phyloP scores from a whole-genome alignment of 2,888 invertebrate genomes.

The Entomobrya multifasciata region DNA sequence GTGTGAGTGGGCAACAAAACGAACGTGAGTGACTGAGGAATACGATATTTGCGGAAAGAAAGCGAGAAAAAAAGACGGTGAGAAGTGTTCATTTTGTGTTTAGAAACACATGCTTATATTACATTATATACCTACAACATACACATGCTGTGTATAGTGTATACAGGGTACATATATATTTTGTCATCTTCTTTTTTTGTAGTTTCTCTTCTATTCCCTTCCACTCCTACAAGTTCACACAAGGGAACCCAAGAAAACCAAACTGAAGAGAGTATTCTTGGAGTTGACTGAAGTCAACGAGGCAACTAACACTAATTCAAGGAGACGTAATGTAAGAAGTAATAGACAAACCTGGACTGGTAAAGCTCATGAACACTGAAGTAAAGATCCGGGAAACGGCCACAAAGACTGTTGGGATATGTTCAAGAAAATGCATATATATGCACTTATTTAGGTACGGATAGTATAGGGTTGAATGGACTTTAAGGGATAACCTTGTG shows the following conservation, averaged over 20 bases:
- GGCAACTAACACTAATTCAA: slow-evolving; percentile 73
- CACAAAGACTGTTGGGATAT: neutral
- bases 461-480: slow-evolving; percentile 25
- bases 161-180: neutral
- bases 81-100: slow-evolving; percentile 41
- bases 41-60: slow-evolving; percentile 8
- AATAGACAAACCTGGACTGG: slow-evolving; percentile 53
- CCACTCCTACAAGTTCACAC: slow-evolving; percentile 55
- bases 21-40: neutral
- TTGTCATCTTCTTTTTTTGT: slow-evolving; percentile 41
- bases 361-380: slow-evolving; percentile 56
- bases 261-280: slow-evolving; percentile 43
- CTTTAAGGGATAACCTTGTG: slow-evolving; percentile 41
- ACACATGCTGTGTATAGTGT: neutral
- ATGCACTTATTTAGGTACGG: slow-evolving; percentile 7
- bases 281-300: slow-evolving; percentile 69
- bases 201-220: neutral
- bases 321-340: slow-evolving; percentile 63
- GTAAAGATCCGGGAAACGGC: slow-evolving; percentile 38
- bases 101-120: slow-evolving; percentile 46
- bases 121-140: neutral
- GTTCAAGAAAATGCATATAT: neutral
- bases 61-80: slow-evolving; percentile 8
- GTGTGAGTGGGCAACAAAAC: slow-evolving; percentile 18
- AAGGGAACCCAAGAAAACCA: slow-evolving; percentile 48